Evolutionary conservation across 1,140 invertebrate genomes (phyloP).

Genomic region (Euwallacea fornicatus): DNA sequence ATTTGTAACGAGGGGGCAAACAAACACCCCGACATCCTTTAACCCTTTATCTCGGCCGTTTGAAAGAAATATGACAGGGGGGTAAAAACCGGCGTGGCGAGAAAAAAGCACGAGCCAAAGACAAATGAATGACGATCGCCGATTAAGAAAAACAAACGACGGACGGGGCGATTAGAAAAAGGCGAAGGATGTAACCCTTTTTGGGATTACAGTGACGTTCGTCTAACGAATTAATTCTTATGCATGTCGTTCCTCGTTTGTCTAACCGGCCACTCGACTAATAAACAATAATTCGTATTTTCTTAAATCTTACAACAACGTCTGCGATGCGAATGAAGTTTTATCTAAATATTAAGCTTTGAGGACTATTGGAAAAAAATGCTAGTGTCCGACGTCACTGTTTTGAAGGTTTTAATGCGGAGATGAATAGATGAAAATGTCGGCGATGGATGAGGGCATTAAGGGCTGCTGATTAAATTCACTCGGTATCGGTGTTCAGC

Average conservation of each 20-base stretch:
- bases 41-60: conserved; percentile 38
- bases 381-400: conserved; percentile 7
- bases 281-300: no score
- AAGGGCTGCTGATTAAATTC: conserved; percentile 34
- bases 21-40: conserved; percentile 32
- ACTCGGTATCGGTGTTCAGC: conserved; percentile 36
- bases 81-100: conserved; percentile 27
- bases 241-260: no score
- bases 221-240: not conserved
- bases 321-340: no score
- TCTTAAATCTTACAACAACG: no score
- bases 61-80: conserved; percentile 36
- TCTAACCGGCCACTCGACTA: no score
- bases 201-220: not conserved
- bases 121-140: conserved; percentile 38
- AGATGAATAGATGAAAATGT: conserved; percentile 37
- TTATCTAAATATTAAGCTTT: no score
- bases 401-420: conserved; percentile 19
- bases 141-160: conserved; percentile 39
- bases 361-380: no score
- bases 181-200: conserved; percentile 18
- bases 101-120: conserved; percentile 38
- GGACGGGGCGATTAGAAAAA: conserved; percentile 36
- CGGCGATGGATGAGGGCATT: conserved; percentile 36
- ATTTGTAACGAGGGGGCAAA: conserved; percentile 33